Percentiles rank a stretch among this genome's conserved stretches.
Conservation (phyloP, 2,113 vertebrate species). For the Dasyurus viverrinus region DNA sequence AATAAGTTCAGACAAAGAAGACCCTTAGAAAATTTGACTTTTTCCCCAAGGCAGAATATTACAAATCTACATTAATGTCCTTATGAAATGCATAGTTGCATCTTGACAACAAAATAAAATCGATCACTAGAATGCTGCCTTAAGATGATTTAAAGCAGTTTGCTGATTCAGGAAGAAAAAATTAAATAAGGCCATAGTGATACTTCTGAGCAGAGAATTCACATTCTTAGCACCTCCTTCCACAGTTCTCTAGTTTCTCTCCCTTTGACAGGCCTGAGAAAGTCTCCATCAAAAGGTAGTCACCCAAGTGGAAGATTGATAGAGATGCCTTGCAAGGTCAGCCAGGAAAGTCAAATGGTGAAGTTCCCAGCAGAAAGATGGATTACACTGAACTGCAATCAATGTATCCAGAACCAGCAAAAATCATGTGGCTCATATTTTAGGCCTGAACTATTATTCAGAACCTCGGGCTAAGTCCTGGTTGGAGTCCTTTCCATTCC, state of each 20-base stretch:
- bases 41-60: background rate
- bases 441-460: conserved; percentile 51
- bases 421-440: background rate
- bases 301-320: conserved; percentile 71
- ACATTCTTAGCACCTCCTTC: background rate
- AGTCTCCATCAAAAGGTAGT: conserved; percentile 50
- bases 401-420: background rate
- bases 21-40: background rate
- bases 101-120: background rate
- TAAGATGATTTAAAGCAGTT: conserved; percentile 15
- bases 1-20: background rate
- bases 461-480: conserved; percentile 48
- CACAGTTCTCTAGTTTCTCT: background rate
- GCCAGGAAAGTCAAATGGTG: conserved; percentile 64
- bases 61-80: background rate
- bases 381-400: conserved; percentile 65
- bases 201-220: background rate
- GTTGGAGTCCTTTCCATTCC: background rate
- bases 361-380: conserved; percentile 67
- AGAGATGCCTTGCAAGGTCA: conserved; percentile 67
- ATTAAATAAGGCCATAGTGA: background rate
- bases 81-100: background rate
- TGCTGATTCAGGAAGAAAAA: conserved; percentile 20
- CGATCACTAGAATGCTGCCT: background rate
- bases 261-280: background rate